Percentiles rank a stretch among this genome's conserved stretches.
Conservation (phyloP, 1,140 invertebrate genomes). For the Drosophila malerkotliana region DNA sequence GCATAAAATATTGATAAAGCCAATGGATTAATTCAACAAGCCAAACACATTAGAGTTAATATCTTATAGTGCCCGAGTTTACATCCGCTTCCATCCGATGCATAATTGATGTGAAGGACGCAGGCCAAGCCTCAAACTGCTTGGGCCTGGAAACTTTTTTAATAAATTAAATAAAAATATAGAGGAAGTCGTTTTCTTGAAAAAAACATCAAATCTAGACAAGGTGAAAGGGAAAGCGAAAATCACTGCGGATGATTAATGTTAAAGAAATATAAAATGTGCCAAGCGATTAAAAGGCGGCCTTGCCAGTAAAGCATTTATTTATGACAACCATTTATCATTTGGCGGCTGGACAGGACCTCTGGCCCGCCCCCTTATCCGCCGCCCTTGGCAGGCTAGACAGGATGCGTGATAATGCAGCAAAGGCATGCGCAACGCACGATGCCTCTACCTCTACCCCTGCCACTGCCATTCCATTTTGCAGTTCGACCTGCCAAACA, state of each 20-base stretch:
- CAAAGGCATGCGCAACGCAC: slow-evolving; percentile 35
- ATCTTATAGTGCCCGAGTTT: slow-evolving; percentile 10
- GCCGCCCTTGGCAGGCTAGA: slow-evolving; percentile 29
- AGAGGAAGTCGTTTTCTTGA: slow-evolving; percentile 45
- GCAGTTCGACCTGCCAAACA: slow-evolving; percentile 42
- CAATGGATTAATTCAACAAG: slow-evolving; percentile 54
- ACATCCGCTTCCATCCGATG: slow-evolving; percentile 28
- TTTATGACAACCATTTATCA: slow-evolving; percentile 78
- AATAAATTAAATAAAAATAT: slow-evolving; percentile 49
- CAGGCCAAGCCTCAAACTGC: slow-evolving; percentile 4
- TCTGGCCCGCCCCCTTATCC: not conserved
- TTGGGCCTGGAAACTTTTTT: slow-evolving; percentile 52
- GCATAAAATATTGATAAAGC: slow-evolving; percentile 59
- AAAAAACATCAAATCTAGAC: slow-evolving; percentile 29
- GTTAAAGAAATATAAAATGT: slow-evolving; percentile 68
- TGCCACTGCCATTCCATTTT: slow-evolving; percentile 23
- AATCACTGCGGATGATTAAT: slow-evolving; percentile 74
- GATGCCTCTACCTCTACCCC: not conserved
- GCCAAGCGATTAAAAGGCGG: slow-evolving; percentile 72
- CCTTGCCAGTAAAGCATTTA: slow-evolving; percentile 62
- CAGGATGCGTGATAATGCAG: slow-evolving; percentile 69
- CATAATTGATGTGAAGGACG: slow-evolving; percentile 50
- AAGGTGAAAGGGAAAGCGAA: slow-evolving; percentile 47
- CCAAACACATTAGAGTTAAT: slow-evolving; percentile 48
- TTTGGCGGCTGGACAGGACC: slow-evolving; percentile 34